Evolutionary conservation across 2,113 vertebrate species (phyloP).

Genomic region (zebrafish (Danio rerio)): GRCz12tu NC_133176.1:53130001-53130500

Average conservation of each 20-base stretch:
- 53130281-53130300: too few species aligned
- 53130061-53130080: not conserved
- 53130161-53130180: not conserved
- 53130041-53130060: too few species aligned
- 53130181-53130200: too few species aligned
- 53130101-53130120: not conserved
- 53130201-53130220: not conserved
- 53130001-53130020: too few species aligned
- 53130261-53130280: too few species aligned
- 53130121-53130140: not conserved
- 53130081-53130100: not conserved
- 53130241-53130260: not conserved
- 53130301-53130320: not conserved
- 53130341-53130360: not conserved
- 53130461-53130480: constrained; percentile 75
- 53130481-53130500: constrained; percentile 70
- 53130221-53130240: not conserved
- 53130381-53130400: constrained; percentile 66
- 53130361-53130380: constrained; percentile 59
- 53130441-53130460: constrained; percentile 69
- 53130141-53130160: not conserved
- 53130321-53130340: not conserved
- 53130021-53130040: constrained; percentile 4
- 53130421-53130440: constrained; percentile 63
- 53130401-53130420: constrained; percentile 57